Percentiles rank a stretch among this genome's conserved stretches.
Evolutionary conservation across 2,888 invertebrate species (phyloP).

Genomic region (Blera fallax): DNA sequence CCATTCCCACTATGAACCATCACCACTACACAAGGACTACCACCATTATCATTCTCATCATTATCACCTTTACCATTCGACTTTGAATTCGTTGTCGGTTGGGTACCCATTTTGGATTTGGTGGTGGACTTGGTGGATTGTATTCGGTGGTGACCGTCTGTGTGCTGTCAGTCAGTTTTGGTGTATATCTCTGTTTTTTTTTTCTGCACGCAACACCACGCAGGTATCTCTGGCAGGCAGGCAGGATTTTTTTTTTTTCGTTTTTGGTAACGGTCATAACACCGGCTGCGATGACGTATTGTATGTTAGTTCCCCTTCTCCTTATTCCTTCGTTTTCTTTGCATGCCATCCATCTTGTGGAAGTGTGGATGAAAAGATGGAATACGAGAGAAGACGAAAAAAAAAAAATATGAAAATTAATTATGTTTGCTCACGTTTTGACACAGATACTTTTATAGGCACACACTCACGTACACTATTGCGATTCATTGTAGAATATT

Average conservation of each 20-base stretch:
- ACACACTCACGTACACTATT: background rate
- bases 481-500: background rate
- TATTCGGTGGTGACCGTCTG: constrained; percentile 49
- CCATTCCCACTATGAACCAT: constrained; percentile 60
- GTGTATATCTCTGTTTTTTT: constrained; percentile 36
- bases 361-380: constrained; percentile 62
- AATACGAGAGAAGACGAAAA: constrained; percentile 42
- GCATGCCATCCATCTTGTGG: constrained; percentile 66
- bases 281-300: constrained; percentile 62
- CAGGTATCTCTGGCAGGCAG: constrained; percentile 24
- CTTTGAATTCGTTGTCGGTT: constrained; percentile 34
- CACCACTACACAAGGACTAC: background rate
- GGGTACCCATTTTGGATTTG: constrained; percentile 70
- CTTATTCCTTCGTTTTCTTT: constrained; percentile 9
- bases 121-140: constrained; percentile 47
- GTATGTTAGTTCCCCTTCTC: constrained; percentile 47
- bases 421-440: constrained; percentile 72
- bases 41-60: constrained; percentile 38
- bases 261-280: constrained; percentile 59
- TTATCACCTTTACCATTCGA: constrained; percentile 50
- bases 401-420: constrained; percentile 59
- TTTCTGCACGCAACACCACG: constrained; percentile 23
- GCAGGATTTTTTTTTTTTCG: background rate
- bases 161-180: constrained; percentile 69
- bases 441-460: constrained; percentile 41